Evolutionary conservation across 1,140 invertebrate genomes (phyloP), one percentile per base, ranked within the genome.

Genomic region (Drosophila sechellia): DNA sequence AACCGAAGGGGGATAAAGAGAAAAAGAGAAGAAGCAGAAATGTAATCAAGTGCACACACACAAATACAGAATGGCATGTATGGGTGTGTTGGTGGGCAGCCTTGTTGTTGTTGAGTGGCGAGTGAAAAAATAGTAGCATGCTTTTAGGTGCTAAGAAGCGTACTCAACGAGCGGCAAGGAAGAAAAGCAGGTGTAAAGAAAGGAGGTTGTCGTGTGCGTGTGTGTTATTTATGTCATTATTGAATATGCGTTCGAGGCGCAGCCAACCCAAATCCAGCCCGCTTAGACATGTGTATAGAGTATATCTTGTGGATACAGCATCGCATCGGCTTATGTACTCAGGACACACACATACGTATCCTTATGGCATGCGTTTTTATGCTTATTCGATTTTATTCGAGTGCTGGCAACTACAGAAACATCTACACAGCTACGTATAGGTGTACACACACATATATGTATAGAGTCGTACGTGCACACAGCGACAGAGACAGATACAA

Each of bases 71-170:
- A 55, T 12, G 35, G 12, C 31, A 20, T 22, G 58, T 22, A 10
- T 42, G 39, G 48, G 57, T 17, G 12, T 40, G 43, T 49, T 49
- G 49, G 39, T 34, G 50, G 50, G 31, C 31, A 22, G 17, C 42
- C 25, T 49, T 46, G 64, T 63, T 31, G 27, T 43, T 45, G 61
- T 43, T 31, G 35, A 68, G 65, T 50, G 61, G 60, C 61, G 43
- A 70, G 22, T 64, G 45, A 45, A 53, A 77, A 89, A 84, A 84
- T 68, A 71, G 76, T 87, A 77, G 87, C 77, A 75, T 84, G 80
- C 89, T 90, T 90, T 81, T 90, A 90, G 87, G 87, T 90, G 89
- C 87, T 84, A 85, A 86, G 83, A 78, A 86, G 81, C 80, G 63
- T 58, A 81, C 83, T 81, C 74, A 63, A 61, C 54, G 57, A 63